A percentile compares a stretch with the other conserved stretches of the same genome.
Conservation (phyloP, 2,113 vertebrate genomes). For the Siniperca knerii region DNA sequence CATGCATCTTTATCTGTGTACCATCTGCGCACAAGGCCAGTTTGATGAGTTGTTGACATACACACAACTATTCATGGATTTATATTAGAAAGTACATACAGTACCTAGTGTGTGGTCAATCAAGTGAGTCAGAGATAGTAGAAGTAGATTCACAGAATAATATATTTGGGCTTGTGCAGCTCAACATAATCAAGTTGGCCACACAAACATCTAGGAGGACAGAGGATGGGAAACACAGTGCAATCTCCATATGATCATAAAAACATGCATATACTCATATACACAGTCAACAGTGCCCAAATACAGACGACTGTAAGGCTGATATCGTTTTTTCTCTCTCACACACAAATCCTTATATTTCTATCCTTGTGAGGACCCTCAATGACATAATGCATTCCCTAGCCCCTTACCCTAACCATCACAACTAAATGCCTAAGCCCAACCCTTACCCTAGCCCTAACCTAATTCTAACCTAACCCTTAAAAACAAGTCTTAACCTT, state of each 20-base stretch:
- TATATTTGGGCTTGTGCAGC: conserved; percentile 16
- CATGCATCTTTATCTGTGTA: neutral
- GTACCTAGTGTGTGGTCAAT: neutral
- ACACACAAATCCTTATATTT: too few relatives aligned
- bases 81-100: neutral
- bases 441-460: too few relatives aligned
- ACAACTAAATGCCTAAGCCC: too few relatives aligned
- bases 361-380: too few relatives aligned
- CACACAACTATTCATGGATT: neutral
- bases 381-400: too few relatives aligned
- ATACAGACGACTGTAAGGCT: conserved; percentile 24
- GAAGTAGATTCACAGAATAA: neutral
- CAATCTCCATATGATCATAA: conserved; percentile 31
- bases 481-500: too few relatives aligned
- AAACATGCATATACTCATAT: conserved; percentile 12
- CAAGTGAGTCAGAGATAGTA: conserved; percentile 1
- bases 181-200: conserved; percentile 36
- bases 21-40: conserved; percentile 15
- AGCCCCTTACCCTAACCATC: too few relatives aligned
- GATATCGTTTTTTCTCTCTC: neutral
- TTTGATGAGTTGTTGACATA: conserved; percentile 14
- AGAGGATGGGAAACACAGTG: conserved; percentile 6
- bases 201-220: conserved; percentile 15
- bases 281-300: conserved; percentile 22
- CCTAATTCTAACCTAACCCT: too few relatives aligned